Conservation (phyloP, 2,888 invertebrate species). For the Tetragonula carbonaria region DNA sequence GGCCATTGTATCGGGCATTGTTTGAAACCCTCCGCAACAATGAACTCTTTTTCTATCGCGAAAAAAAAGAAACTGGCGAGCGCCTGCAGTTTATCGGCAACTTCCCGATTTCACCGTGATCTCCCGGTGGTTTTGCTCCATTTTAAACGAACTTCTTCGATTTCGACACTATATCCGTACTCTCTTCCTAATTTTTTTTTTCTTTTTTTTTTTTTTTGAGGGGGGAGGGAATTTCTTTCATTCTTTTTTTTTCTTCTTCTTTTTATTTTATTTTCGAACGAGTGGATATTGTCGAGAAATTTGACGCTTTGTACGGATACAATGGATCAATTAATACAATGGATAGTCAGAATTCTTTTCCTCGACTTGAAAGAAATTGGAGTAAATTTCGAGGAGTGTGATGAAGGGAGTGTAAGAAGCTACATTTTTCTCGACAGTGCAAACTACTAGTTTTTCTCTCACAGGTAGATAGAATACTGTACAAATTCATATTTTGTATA, state of each 20-base stretch:
- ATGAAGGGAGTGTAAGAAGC: background rate
- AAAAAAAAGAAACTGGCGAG: slow-evolving; percentile 8
- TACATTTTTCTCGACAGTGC: background rate
- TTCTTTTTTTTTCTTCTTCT: background rate
- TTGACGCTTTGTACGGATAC: slow-evolving; percentile 7
- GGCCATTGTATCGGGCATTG: slow-evolving; percentile 64
- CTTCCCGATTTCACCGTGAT: slow-evolving; percentile 21
- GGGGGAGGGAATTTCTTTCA: too few species aligned
- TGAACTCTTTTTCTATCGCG: slow-evolving; percentile 59
- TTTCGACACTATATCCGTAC: background rate
- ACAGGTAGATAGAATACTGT: too few species aligned
- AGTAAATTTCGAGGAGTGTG: background rate
- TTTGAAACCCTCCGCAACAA: slow-evolving; percentile 71
- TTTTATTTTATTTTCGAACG: background rate
- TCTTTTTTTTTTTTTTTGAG: background rate
- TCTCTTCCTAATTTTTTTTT: background rate
- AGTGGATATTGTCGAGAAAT: background rate
- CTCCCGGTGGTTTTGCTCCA: background rate
- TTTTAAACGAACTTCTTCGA: background rate
- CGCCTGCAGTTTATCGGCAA: background rate
- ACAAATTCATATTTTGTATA: too few species aligned
- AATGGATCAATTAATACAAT: slow-evolving; percentile 6
- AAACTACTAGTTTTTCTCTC: too few species aligned
- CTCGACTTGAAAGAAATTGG: background rate
- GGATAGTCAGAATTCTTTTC: background rate